These are phyloP conservation scores for Adineta ricciae DNA, from an alignment of 2,888 invertebrate species.

Conservation along the genomic window DNA sequence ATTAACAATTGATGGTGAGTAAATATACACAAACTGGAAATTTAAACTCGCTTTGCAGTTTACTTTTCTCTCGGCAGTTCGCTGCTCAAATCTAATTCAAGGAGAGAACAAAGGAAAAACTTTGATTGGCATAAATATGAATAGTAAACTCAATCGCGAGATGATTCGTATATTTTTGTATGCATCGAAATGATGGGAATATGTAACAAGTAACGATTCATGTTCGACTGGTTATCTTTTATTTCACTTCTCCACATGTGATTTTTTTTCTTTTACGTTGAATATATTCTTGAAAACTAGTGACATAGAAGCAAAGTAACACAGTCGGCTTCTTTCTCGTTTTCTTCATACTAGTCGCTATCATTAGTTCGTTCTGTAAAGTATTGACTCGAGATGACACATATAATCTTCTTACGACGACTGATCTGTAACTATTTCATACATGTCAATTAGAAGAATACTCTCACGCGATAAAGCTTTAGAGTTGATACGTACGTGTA, in stretches of 20 bases:
- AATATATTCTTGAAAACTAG: neutral
- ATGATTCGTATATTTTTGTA: neutral
- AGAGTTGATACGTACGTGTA: neutral
- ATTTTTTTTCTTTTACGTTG: neutral
- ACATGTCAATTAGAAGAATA: neutral
- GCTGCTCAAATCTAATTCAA: no score
- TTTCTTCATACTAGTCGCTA: neutral
- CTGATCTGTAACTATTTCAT: neutral
- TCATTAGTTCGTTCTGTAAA: neutral
- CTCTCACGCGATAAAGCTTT: neutral
- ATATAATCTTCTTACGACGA: neutral
- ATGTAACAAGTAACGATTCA: neutral
- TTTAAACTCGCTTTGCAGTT: neutral
- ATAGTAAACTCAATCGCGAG: neutral
- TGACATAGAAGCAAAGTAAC: neutral
- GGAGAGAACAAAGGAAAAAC: no score
- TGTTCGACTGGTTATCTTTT: neutral
- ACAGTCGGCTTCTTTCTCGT: neutral
- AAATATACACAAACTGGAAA: neutral
- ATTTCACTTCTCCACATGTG: no score
- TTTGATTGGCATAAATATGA: neutral
- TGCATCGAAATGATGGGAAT: neutral
- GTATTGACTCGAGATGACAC: neutral
- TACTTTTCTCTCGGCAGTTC: neutral
- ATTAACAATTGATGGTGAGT: neutral